Evolutionary conservation across 2,113 vertebrate genomes (phyloP).

Genomic region (Lontra canadensis): DNA sequence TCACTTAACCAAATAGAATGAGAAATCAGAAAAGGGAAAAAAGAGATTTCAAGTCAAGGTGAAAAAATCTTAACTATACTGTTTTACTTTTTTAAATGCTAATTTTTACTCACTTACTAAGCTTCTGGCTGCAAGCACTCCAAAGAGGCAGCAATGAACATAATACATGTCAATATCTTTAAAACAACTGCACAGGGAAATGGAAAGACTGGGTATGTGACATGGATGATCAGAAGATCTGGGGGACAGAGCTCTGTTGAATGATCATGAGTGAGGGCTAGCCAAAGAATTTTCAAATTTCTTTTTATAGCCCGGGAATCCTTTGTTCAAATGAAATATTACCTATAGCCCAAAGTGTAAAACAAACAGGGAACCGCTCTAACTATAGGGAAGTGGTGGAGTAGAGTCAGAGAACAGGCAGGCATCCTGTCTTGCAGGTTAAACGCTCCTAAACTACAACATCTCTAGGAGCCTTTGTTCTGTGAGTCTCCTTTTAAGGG

Average conservation of each 20-base stretch:
- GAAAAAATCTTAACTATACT: not conserved
- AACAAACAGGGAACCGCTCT: not conserved
- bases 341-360: not conserved
- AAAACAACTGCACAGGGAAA: not conserved
- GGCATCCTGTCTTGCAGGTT: not conserved
- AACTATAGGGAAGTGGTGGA: not conserved
- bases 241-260: not conserved
- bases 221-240: not conserved
- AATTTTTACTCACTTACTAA: constrained; percentile 34
- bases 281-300: not conserved
- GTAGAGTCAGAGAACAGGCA: not conserved
- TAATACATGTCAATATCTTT: not conserved
- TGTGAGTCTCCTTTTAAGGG: not conserved
- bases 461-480: not conserved
- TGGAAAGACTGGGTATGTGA: not conserved
- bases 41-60: not conserved
- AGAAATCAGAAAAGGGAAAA: not conserved
- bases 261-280: not conserved
- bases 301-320: not conserved
- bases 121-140: not conserved
- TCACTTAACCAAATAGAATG: not conserved
- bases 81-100: constrained; percentile 8
- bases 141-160: not conserved
- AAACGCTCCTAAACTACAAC: not conserved
- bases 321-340: not conserved